A percentile compares a stretch with the other conserved stretches of the same genome.
phyloP scores from a whole-genome alignment of 2,797 vertebrate species.

The Chrosomus eos region DNA sequence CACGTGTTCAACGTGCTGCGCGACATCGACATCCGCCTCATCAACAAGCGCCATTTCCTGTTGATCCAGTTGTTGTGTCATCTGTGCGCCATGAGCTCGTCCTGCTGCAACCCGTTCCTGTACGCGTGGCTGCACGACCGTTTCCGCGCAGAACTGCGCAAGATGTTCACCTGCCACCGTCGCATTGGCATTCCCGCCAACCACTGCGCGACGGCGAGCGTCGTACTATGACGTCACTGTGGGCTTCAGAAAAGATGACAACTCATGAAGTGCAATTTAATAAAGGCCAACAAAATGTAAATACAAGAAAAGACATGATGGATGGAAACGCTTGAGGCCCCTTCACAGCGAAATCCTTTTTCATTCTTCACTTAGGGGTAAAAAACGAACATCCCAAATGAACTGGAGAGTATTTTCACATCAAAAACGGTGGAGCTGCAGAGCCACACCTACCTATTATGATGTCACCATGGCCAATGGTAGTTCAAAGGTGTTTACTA shows the following conservation, averaged over 20 bases:
- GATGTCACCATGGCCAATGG: background rate
- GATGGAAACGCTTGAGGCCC: background rate
- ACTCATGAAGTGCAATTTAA: background rate
- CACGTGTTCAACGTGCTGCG: constrained; percentile 88
- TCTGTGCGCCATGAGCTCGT: constrained; percentile 87
- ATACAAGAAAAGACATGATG: background rate
- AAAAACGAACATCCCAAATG: background rate
- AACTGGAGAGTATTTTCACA: background rate
- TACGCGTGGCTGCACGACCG: constrained; percentile 87
- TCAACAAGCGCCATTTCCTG: constrained; percentile 85
- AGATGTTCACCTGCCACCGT: constrained; percentile 77
- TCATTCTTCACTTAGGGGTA: background rate
- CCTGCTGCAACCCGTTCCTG: constrained; percentile 87
- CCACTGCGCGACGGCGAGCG: constrained; percentile 68
- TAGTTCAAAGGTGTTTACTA: background rate
- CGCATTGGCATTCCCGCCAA: constrained; percentile 70
- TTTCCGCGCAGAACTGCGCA: constrained; percentile 77
- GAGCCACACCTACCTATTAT: background rate
- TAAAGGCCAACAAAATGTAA: background rate
- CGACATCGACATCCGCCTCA: constrained; percentile 85
- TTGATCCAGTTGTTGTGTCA: constrained; percentile 87
- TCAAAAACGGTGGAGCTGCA: background rate
- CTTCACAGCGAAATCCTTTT: background rate
- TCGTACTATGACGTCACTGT: constrained; percentile 49
- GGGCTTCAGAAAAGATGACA: background rate